Evolutionary conservation across 2,113 vertebrate species (phyloP).

Genomic region (Sylvietta virens): DNA sequence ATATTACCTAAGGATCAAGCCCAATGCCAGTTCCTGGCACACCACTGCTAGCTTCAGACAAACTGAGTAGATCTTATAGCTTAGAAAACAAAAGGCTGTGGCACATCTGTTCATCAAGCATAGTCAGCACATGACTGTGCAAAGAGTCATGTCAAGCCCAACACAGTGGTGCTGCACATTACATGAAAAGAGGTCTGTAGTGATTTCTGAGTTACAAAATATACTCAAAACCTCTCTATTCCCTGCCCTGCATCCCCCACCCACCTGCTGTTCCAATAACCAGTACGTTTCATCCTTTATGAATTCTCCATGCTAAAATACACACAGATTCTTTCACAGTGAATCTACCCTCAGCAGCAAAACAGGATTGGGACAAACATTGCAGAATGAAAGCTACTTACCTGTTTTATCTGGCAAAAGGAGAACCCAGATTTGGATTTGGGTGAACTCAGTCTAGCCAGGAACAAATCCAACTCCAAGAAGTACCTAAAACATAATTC

Average conservation of each 20-base stretch:
- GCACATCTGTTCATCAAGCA: background rate
- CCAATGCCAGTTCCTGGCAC: background rate
- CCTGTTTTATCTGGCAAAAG: background rate
- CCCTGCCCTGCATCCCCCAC: rapidly evolving
- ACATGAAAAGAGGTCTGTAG: background rate
- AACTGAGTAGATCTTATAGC: background rate
- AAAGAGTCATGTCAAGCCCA: background rate
- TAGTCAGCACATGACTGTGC: background rate
- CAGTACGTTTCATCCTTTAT: background rate
- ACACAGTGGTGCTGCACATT: background rate
- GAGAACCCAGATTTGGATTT: background rate
- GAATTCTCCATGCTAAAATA: background rate
- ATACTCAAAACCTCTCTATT: background rate
- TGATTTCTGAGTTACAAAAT: background rate
- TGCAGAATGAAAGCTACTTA: background rate
- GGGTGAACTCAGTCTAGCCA: background rate
- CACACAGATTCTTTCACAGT: background rate
- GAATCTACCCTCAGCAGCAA: background rate
- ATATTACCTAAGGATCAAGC: background rate
- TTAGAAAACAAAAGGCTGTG: background rate
- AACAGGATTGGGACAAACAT: background rate
- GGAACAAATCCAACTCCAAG: background rate
- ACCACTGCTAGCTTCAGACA: background rate
- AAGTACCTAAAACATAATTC: background rate
- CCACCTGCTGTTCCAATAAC: background rate